Evolutionary conservation across 1,140 invertebrate species (phyloP).

Genomic region (Nasonia longicornis): DNA sequence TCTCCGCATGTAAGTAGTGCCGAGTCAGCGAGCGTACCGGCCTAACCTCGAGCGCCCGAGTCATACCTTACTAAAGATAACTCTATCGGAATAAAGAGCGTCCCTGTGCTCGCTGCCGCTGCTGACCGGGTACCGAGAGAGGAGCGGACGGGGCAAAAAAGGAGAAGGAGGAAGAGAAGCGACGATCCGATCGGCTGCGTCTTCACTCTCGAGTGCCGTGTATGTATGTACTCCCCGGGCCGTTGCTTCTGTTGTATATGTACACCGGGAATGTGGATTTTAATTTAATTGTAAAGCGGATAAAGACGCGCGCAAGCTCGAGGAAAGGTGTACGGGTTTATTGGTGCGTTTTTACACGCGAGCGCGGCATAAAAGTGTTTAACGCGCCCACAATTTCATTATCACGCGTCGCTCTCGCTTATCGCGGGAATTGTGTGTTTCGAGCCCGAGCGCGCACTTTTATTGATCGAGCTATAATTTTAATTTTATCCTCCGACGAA

Average conservation of each 20-base stretch:
- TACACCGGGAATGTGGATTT: conserved; percentile 7
- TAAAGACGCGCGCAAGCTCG: conserved; percentile 6
- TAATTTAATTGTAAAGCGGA: conserved; percentile 31
- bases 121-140: conserved; percentile 17
- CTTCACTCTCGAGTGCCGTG: background rate
- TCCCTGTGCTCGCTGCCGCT: conserved; percentile 43
- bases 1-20: background rate
- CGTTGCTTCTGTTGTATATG: background rate
- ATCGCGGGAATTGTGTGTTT: background rate
- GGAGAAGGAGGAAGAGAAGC: background rate
- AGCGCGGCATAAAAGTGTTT: background rate
- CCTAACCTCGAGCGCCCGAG: conserved; percentile 27
- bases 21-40: conserved; percentile 6
- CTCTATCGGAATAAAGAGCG: conserved; percentile 54
- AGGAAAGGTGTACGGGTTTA: background rate
- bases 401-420: background rate
- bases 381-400: background rate
- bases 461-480: background rate
- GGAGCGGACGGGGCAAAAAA: conserved; percentile 22
- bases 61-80: conserved; percentile 53
- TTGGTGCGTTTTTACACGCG: no score
- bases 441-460: background rate
- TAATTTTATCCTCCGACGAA: background rate
- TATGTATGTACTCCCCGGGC: no score
- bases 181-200: conserved; percentile 27